These are phyloP conservation scores for Orthosia gracilis DNA, from an alignment of 2,888 invertebrate species.

Conservation along the genomic window DNA sequence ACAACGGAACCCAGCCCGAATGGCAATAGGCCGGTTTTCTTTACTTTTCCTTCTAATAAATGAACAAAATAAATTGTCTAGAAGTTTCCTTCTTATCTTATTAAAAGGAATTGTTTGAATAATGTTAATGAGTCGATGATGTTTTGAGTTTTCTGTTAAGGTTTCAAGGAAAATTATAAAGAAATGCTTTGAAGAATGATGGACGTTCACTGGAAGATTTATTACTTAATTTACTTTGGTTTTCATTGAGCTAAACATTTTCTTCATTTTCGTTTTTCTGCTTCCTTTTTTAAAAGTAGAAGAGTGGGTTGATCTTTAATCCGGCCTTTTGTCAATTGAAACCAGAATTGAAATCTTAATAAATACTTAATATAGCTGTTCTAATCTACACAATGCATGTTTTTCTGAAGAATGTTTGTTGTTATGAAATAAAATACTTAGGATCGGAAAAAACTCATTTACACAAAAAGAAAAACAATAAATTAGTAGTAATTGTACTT, in stretches of 20 bases:
- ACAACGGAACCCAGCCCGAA: neutral
- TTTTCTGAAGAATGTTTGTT: too few species aligned
- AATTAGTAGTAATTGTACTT: too few species aligned
- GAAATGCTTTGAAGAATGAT: constrained; percentile 20
- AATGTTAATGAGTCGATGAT: constrained; percentile 52
- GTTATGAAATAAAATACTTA: too few species aligned
- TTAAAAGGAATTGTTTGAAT: constrained; percentile 42
- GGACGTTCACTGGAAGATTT: constrained; percentile 16
- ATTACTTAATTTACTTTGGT: constrained; percentile 11
- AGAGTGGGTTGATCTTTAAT: neutral
- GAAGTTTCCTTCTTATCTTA: constrained; percentile 49
- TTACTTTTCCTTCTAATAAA: constrained; percentile 22
- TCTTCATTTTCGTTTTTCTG: neutral
- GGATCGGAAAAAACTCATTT: too few species aligned
- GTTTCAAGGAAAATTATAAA: neutral
- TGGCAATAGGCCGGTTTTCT: neutral
- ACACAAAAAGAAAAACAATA: neutral
- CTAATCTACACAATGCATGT: too few species aligned
- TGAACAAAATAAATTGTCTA: constrained; percentile 48
- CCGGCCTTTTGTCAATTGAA: neutral
- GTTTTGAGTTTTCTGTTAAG: constrained; percentile 20
- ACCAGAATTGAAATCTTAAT: too few species aligned
- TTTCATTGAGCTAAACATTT: neutral
- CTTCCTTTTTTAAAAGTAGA: neutral
- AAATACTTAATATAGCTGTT: too few species aligned